Evolutionary conservation across 53 echinoderm and acorn worm species (phyloP), one percentile per base, ranked within the genome.

Genomic region (Echinarachnius parma): DNA sequence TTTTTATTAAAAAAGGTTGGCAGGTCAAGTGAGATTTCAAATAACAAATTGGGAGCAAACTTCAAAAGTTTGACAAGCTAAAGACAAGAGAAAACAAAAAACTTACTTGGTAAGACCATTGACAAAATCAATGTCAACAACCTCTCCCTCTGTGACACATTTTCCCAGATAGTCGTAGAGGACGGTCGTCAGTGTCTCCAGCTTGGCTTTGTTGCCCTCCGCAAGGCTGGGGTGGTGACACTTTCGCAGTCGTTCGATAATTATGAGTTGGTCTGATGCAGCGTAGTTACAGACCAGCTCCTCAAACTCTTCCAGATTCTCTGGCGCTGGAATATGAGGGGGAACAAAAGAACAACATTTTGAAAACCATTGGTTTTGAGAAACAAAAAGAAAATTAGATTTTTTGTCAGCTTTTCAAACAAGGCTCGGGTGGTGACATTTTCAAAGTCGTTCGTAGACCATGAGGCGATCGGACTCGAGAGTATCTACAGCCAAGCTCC

Each of bases 191-290:
- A 96, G 84, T 0, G 82, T 76, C 36, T 88, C 86, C 22, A 96
- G 83, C 44, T 96, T 96, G 27, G 81, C 84, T 37, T 91, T 96
- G 58, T 96, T 96, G 8, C 98, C 98, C 37, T 91, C 91, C 0
- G 82, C 88, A 5, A 96, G 77, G 58, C 98, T 96, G 5, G 98
- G 98, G 50, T 96, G 98, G 46, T 96, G 84, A 53, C 91, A 91
- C 4, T 70, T 85, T 4, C 91, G 78, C 30, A 96, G 65, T 35
- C 98, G 82, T 30, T 85, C 88, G 10, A 96, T 62, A 46, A 96
- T 88, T 9, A 64, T 67, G 4, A 77, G 45, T 46, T 83, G 88
- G 29, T 96, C 77, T 16, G 53, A 46, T 28, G 61, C 45, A 4
- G 82, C 62, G 46, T 89, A 88, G 23, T 79, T 86, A 37, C 64